Evolutionary conservation across 2,113 vertebrate species (phyloP), one percentile per base, ranked within the genome.

Genomic region (Heterochromis multidens): DNA sequence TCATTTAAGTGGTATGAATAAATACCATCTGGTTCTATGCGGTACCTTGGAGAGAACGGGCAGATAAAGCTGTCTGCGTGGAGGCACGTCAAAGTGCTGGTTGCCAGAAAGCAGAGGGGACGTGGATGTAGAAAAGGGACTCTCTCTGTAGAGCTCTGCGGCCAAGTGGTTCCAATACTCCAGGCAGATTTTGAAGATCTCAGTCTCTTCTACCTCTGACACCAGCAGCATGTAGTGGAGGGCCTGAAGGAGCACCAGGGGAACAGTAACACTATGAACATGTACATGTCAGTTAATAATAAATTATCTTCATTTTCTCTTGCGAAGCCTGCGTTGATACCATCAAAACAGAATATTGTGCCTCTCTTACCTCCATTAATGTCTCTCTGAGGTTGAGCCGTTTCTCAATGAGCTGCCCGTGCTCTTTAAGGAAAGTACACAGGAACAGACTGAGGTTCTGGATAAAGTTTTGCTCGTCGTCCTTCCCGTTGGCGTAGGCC

Each of bases 111-210:
- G 97, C 90, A 99, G 94, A 0, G 99, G 99, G 76, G 99, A 99
- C 21, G 98, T 97, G 16, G 98, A 97, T 3, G 98, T 98, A 72
- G 98, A 99, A 93, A 99, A 99, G 0, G 98, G 99, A 91, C 97
- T 99, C 84, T 99, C 99, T 93, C 98, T 96, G 90, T 99, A 99
- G 1, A 99, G 97, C 92, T 99, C 99, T 80, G 99, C 97, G 54
- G 98, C 98, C 92, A 99, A 94, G 84, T 99, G 98, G 95, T 99
- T 99, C 99, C 99, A 99, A 92, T 99, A 99, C 86, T 99, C 99
- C 59, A 99, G 96, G 87, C 99, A 99, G 74, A 99, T 99, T 95
- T 99, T 99, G 91, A 99, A 99, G 90, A 99, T 99, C 96, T 99
- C 99, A 0, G 98, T 99, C 95, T 99, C 99, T 91, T 99, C 99